Conservation (phyloP, 2,888 invertebrate genomes). For the Spilarctia lutea region DNA sequence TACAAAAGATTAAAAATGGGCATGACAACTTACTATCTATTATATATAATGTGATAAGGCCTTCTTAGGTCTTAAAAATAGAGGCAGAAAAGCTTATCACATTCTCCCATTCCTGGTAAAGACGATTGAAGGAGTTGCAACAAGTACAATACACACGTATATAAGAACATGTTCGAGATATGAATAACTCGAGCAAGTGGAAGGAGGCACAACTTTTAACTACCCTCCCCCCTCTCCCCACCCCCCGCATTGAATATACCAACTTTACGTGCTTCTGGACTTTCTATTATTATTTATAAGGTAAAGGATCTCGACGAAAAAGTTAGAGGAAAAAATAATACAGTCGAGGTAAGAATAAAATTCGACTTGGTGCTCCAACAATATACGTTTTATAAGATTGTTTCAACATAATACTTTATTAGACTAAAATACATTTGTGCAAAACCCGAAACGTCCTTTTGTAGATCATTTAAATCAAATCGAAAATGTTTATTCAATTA, state of each 20-base stretch:
- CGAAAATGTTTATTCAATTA: too few species aligned
- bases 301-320: conserved; percentile 6
- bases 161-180: conserved; percentile 5
- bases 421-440: not conserved
- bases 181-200: conserved; percentile 18
- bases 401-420: not conserved
- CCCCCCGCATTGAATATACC: not conserved
- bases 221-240: conserved; percentile 7
- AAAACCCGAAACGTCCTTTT: not conserved
- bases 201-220: conserved; percentile 19
- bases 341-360: not conserved
- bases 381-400: not conserved
- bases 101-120: not conserved
- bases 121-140: not conserved
- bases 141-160: not conserved
- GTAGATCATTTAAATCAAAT: not conserved
- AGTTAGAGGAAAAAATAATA: not conserved
- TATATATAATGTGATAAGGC: not conserved
- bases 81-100: not conserved
- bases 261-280: not conserved
- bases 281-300: conserved; percentile 3
- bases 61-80: not conserved
- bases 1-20: accelerated
- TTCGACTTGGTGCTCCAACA: not conserved
- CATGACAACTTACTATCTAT: not conserved